Percentiles rank a stretch among this genome's conserved stretches.
Evolutionary conservation across 2,888 invertebrate species (phyloP).

Genomic region (Heliconius cydno): DNA sequence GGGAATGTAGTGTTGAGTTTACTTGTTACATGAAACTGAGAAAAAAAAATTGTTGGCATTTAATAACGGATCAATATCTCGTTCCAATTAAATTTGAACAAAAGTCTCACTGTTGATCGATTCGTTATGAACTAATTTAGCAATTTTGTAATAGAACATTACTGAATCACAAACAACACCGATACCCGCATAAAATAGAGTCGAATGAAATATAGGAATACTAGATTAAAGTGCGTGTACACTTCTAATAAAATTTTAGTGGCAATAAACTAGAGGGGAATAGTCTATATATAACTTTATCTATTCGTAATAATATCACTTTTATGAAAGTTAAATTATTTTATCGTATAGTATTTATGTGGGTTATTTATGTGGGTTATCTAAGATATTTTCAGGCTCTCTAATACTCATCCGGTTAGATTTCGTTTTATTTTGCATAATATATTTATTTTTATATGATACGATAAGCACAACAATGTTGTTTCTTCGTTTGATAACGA

Average conservation of each 20-base stretch:
- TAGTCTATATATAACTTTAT: no score
- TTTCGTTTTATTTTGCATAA: no score
- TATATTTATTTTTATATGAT: not conserved
- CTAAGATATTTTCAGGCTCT: not conserved
- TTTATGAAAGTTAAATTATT: constrained; percentile 8
- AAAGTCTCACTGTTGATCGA: not conserved
- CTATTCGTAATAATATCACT: not conserved
- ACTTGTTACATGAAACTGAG: no score
- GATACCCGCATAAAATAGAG: not conserved
- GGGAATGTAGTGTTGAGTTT: no score
- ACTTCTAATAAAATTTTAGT: constrained; percentile 23
- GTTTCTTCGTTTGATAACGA: not conserved
- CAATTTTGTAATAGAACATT: not conserved
- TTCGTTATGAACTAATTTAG: not conserved
- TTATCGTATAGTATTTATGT: not conserved
- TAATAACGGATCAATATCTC: no score
- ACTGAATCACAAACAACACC: not conserved
- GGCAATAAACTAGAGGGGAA: not conserved
- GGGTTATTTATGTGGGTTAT: constrained; percentile 5
- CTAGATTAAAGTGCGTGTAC: constrained; percentile 22
- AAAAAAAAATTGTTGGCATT: no score
- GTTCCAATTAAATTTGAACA: no score
- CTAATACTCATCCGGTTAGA: not conserved
- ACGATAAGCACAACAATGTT: not conserved
- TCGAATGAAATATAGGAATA: constrained; percentile 1